Evolutionary conservation across 2,888 invertebrate species (phyloP).

Genomic region (Noctua comes): DNA sequence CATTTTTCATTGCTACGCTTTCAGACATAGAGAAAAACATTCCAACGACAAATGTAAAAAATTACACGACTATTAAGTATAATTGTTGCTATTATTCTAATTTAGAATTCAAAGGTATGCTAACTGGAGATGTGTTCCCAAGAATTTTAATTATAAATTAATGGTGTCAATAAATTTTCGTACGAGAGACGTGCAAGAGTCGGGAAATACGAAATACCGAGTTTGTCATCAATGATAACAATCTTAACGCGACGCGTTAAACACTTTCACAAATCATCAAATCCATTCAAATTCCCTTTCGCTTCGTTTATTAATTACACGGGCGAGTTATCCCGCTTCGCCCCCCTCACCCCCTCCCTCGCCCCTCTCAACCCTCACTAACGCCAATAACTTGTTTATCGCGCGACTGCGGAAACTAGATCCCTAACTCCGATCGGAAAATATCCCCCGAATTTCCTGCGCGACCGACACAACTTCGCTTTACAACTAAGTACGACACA

Average conservation of each 20-base stretch:
- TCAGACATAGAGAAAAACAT: constrained; percentile 15
- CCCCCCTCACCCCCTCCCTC: constrained; percentile 52
- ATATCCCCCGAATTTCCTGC: constrained; percentile 82
- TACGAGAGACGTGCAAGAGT: constrained; percentile 10
- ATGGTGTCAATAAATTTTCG: constrained; percentile 48
- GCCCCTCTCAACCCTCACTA: constrained; percentile 73
- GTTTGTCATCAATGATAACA: constrained; percentile 56
- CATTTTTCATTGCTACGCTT: constrained; percentile 19
- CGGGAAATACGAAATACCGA: constrained; percentile 36
- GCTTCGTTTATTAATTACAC: constrained; percentile 86
- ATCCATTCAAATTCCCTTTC: constrained; percentile 80
- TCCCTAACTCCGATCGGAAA: constrained; percentile 84
- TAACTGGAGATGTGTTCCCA: constrained; percentile 31
- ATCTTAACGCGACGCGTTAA: constrained; percentile 65
- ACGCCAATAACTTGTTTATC: constrained; percentile 87
- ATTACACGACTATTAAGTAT: constrained; percentile 40
- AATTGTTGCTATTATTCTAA: constrained; percentile 48
- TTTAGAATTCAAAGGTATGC: constrained; percentile 33
- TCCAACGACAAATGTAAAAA: constrained; percentile 8
- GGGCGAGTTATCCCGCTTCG: constrained; percentile 74
- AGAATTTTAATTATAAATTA: constrained; percentile 59
- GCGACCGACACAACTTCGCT: constrained; percentile 66
- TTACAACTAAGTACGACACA: constrained; percentile 57
- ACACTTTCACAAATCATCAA: constrained; percentile 81
- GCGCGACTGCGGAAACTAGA: constrained; percentile 85